Percentiles rank a stretch among this genome's conserved stretches.
phyloP scores from a whole-genome alignment of 2,113 vertebrate genomes.

The Peromyscus leucopus region DNA sequence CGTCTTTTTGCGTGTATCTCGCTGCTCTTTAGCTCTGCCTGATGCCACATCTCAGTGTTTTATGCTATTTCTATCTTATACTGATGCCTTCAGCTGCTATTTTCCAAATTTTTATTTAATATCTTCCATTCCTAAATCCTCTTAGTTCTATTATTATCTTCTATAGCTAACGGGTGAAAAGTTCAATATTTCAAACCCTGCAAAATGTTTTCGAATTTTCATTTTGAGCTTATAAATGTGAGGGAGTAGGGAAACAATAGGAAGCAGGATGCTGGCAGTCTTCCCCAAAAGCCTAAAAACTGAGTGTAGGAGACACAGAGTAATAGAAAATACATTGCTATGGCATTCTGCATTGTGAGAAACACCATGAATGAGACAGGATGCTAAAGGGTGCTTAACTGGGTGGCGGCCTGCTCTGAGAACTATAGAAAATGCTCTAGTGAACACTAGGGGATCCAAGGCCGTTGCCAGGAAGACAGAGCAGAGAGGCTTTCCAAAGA shows the following conservation, averaged over 20 bases:
- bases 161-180: background rate
- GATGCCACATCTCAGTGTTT: background rate
- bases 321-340: background rate
- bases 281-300: background rate
- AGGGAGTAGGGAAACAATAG: background rate
- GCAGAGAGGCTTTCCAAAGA: background rate
- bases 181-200: background rate
- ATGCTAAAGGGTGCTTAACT: background rate
- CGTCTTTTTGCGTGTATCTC: background rate
- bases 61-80: background rate
- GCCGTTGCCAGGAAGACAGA: background rate
- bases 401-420: accelerated
- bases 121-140: background rate
- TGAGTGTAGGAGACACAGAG: background rate
- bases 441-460: background rate
- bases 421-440: background rate
- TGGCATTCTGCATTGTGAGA: background rate
- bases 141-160: background rate
- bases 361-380: background rate
- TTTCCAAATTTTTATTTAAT: background rate
- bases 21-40: background rate
- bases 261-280: background rate
- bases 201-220: background rate
- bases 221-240: background rate
- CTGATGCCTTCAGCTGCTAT: background rate